Evolutionary conservation across 1,140 invertebrate genomes (phyloP).

Genomic region (Paracyclopina nana): DNA sequence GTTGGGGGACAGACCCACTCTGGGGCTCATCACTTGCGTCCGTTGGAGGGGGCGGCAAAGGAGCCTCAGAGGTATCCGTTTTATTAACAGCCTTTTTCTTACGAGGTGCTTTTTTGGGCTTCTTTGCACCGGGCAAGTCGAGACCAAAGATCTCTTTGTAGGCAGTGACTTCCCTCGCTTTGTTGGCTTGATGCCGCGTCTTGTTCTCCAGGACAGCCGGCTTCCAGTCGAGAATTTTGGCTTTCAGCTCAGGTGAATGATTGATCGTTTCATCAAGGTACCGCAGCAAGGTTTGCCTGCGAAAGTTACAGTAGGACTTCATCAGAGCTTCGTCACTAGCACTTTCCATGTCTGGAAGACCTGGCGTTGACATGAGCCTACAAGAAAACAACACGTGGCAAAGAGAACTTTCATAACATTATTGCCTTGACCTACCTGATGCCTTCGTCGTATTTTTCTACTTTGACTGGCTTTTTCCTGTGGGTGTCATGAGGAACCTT

Average conservation of each 20-base stretch:
- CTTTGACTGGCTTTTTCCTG: neutral
- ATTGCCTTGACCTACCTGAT: no score
- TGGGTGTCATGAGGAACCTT: neutral
- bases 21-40: no score
- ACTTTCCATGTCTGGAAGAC: slow-evolving; percentile 1
- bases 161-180: neutral
- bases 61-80: neutral
- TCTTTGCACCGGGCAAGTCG: neutral
- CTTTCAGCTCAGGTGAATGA: neutral
- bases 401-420: no score
- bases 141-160: slow-evolving; percentile 12
- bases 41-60: neutral
- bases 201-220: slow-evolving; percentile 11
- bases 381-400: no score
- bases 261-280: slow-evolving; percentile 5
- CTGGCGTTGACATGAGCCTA: slow-evolving; percentile 11
- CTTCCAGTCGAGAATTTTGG: slow-evolving; percentile 10
- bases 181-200: slow-evolving; percentile 1
- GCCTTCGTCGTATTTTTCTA: no score
- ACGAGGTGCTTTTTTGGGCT: neutral
- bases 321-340: neutral
- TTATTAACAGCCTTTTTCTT: neutral
- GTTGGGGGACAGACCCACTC: no score
- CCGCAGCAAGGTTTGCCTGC: slow-evolving; percentile 2
- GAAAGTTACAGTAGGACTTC: slow-evolving; percentile 2